Evolutionary conservation across 2,113 vertebrate species (phyloP), one percentile per base, ranked within the genome.

Genomic region (Vulpes vulpes): DNA sequence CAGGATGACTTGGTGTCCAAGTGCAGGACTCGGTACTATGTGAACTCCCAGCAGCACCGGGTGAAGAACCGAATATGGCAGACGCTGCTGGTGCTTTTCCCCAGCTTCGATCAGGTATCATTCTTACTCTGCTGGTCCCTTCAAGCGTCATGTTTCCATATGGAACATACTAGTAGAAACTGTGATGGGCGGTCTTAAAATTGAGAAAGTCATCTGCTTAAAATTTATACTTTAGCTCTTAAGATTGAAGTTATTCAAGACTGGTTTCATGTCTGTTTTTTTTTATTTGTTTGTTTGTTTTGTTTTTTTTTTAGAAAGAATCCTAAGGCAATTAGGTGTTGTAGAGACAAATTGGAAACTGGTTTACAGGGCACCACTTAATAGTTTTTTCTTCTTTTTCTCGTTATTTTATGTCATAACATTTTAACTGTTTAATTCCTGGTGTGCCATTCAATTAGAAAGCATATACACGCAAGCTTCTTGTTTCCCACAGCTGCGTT

Each of bases 1-100:
- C 64, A 88, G 99, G 99, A 99, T 97, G 99, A 98, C 3, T 78
- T 98, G 49, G 98, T 99, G 85, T 99, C 99, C 79, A 99, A 98
- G 96, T 99, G 99, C 49, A 99, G 99, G 98, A 98, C 98, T 1
- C 99, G 99, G 74, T 99, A 99, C 98, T 99, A 99, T 55, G 99
- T 98, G 88, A 99, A 99, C 98, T 99, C 99, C 71, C 98, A 99
- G n/a, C 99, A 99, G 35, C 99, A 99, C 91, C 99, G 99, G 90
- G 97, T 99, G 95, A 99, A 99, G 99, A 99, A 99, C 98, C 96
- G 99, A 8, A 89, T 99, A 0, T 99, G 99, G 99, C 99, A 99
- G 98, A 99, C 99, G 0, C 98, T 99, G 84, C 97, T 99, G 7
- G 97, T 99, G 57, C 97, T 99, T 92, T 98, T 99, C 95, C 99